Evolutionary conservation across 1,140 invertebrate genomes (phyloP).

Genomic region (Tyrophagus putrescentiae): DNA sequence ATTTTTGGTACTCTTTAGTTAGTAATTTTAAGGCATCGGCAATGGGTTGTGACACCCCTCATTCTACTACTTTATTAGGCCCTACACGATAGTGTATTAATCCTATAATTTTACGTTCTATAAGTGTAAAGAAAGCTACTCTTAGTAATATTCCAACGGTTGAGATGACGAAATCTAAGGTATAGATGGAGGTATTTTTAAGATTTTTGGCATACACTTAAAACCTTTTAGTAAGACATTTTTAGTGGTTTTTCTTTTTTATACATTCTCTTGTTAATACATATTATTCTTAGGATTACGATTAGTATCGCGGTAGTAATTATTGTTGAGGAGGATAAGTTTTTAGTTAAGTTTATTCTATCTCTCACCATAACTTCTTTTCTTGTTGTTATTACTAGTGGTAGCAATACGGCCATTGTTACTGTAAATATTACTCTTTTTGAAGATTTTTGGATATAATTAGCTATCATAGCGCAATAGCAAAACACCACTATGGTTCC

Average conservation of each 20-base stretch:
- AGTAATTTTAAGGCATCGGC: conserved; percentile 50
- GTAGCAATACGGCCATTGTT: background rate
- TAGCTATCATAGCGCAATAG: background rate
- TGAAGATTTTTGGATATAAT: background rate
- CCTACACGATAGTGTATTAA: conserved; percentile 53
- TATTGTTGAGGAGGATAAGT: too few relatives aligned
- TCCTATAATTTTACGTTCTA: conserved; percentile 49
- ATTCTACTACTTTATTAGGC: conserved; percentile 47
- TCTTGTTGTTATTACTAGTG: background rate
- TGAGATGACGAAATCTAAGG: conserved; percentile 32
- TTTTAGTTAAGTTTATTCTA: too few relatives aligned
- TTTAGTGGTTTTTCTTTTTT: background rate
- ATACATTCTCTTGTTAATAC: background rate
- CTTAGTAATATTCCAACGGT: conserved; percentile 41
- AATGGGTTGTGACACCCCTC: conserved; percentile 48
- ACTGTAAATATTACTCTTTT: background rate
- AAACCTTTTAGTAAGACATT: background rate
- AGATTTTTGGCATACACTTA: too few relatives aligned
- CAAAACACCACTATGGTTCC: background rate
- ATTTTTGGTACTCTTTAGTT: conserved; percentile 41
- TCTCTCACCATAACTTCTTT: too few relatives aligned
- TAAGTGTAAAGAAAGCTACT: conserved; percentile 49
- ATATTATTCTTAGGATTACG: background rate
- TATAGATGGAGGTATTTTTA: too few relatives aligned
- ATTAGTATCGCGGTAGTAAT: too few relatives aligned